phyloP scores from a whole-genome alignment of 2,113 vertebrate genomes.

The Formicarius rufipectus region DNA sequence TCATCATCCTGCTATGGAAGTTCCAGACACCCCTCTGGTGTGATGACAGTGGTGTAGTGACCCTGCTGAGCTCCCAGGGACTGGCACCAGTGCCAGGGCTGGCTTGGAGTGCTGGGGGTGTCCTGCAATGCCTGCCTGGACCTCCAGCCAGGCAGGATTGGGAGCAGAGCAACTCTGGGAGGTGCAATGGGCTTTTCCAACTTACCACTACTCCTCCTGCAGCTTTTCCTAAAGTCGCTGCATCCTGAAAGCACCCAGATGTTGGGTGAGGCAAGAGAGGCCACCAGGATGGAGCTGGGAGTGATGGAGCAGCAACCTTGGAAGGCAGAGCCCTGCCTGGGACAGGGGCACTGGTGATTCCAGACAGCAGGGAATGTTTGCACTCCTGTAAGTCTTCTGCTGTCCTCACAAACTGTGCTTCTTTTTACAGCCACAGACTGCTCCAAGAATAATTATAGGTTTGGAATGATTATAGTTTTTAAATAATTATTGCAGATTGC shows the following conservation, averaged over 20 bases:
- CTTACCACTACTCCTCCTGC: background rate
- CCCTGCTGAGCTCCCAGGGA: background rate
- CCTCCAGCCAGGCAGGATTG: background rate
- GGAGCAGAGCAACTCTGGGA: background rate
- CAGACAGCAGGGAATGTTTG: too few relatives aligned
- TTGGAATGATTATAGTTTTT: slow-evolving; percentile 49
- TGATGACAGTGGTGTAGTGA: background rate
- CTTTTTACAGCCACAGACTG: background rate
- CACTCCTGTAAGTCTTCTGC: background rate
- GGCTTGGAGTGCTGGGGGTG: background rate
- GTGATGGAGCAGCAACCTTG: too few relatives aligned
- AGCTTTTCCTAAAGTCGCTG: background rate
- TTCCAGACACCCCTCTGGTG: background rate
- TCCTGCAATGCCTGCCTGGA: background rate
- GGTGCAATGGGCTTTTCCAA: fast-evolving
- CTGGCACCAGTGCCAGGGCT: background rate
- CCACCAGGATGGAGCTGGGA: background rate
- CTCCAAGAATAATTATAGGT: slow-evolving; percentile 42
- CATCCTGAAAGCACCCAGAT: background rate
- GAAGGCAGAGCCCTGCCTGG: too few relatives aligned
- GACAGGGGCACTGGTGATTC: too few relatives aligned
- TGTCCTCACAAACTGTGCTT: background rate
- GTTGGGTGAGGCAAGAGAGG: background rate
- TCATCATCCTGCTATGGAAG: background rate
- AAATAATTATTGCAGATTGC: slow-evolving; percentile 51